A percentile compares a stretch with the other conserved stretches of the same genome.
phyloP scores from a whole-genome alignment of 2,113 vertebrate species.

The Stigmatopora argus region DNA sequence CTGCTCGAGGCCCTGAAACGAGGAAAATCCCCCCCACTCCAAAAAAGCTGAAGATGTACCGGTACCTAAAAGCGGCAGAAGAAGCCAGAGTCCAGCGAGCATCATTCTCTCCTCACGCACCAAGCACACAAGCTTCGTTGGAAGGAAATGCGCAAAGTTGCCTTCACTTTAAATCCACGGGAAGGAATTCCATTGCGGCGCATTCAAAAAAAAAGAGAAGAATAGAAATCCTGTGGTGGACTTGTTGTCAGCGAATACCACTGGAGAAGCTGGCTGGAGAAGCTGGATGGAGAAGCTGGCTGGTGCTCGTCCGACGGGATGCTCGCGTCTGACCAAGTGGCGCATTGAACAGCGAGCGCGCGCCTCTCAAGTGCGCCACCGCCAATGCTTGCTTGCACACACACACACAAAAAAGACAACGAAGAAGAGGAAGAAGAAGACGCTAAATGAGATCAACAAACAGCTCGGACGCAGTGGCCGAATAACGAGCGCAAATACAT shows the following conservation, averaged over 20 bases:
- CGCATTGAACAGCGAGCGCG: slow-evolving; percentile 41
- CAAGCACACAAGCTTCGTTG: slow-evolving; percentile 4
- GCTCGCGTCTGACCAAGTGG: slow-evolving; percentile 53
- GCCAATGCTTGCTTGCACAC: neutral
- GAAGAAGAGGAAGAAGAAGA: neutral
- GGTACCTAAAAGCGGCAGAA: slow-evolving; percentile 86
- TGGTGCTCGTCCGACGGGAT: slow-evolving; percentile 42
- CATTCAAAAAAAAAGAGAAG: neutral
- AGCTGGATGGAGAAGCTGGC: neutral
- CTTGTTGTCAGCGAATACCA: neutral
- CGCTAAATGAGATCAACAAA: neutral
- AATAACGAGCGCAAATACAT: neutral
- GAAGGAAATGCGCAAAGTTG: slow-evolving; percentile 19
- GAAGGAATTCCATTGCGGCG: neutral
- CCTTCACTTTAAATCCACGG: neutral
- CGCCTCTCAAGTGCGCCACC: slow-evolving; percentile 12
- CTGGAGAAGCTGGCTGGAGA: slow-evolving; percentile 10
- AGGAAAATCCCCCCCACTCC: too few species aligned
- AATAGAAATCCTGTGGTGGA: neutral
- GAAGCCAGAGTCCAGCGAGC: slow-evolving; percentile 76
- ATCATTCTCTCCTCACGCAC: slow-evolving; percentile 72
- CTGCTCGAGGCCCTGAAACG: neutral
- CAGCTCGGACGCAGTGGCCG: neutral
- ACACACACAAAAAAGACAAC: neutral
- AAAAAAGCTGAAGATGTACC: neutral